Evolutionary conservation across 2,888 invertebrate species (phyloP).

Genomic region (Andricus curvator): DNA sequence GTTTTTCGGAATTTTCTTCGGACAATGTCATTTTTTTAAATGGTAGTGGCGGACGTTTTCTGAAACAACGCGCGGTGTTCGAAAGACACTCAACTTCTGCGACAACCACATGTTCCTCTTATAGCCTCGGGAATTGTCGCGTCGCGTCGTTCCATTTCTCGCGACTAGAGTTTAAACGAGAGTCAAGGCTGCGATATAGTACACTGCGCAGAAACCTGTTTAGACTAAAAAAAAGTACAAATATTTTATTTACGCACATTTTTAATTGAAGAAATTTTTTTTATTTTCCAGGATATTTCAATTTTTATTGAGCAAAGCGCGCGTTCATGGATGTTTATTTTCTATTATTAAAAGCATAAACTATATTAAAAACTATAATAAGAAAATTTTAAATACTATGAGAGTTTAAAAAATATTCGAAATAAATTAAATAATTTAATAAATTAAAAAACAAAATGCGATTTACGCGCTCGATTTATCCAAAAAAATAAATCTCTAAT

Average conservation of each 20-base stretch:
- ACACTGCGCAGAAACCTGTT: slow-evolving; percentile 2
- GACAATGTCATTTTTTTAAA: background rate
- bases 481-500: no score
- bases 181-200: slow-evolving; percentile 37
- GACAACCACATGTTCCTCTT: slow-evolving; percentile 29
- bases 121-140: slow-evolving; percentile 24
- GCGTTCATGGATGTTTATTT: no score
- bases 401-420: no score
- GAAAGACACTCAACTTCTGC: slow-evolving; percentile 32
- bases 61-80: slow-evolving; percentile 6
- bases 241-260: background rate
- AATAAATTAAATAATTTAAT: no score
- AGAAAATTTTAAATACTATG: no score
- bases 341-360: no score
- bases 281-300: no score
- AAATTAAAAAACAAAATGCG: no score
- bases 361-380: no score
- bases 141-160: slow-evolving; percentile 27
- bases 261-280: no score
- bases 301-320: no score
- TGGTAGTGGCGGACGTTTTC: background rate
- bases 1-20: background rate
- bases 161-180: slow-evolving; percentile 13
- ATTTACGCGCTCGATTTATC: no score
- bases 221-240: background rate